phyloP scores from a whole-genome alignment of 2,888 invertebrate species.

The Oscheius onirici region DNA sequence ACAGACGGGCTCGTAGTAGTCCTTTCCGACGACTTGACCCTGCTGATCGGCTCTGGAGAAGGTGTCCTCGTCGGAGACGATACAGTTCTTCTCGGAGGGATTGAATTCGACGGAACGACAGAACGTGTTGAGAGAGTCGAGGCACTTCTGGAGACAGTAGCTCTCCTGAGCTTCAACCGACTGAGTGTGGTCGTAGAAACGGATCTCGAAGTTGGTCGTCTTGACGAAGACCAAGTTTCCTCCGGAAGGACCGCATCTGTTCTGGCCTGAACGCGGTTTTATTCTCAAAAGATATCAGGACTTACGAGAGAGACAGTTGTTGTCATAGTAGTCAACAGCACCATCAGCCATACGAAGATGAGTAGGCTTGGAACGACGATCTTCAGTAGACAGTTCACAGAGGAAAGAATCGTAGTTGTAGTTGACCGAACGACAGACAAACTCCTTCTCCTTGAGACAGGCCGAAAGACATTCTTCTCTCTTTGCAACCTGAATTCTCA shows the following conservation, averaged over 20 bases:
- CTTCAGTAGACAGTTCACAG: slow-evolving; percentile 75
- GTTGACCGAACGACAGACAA: slow-evolving; percentile 75
- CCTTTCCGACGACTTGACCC: slow-evolving; percentile 69
- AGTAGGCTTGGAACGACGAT: slow-evolving; percentile 74
- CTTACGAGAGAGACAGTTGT: slow-evolving; percentile 75
- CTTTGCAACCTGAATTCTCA: slow-evolving; percentile 70
- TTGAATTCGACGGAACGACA: slow-evolving; percentile 71
- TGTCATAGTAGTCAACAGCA: slow-evolving; percentile 76
- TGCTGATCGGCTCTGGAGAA: slow-evolving; percentile 72
- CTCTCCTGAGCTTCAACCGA: slow-evolving; percentile 71
- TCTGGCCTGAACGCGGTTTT: slow-evolving; percentile 60
- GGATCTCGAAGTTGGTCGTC: slow-evolving; percentile 71
- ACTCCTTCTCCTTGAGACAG: slow-evolving; percentile 74
- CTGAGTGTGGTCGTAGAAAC: slow-evolving; percentile 71
- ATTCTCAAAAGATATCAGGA: neutral
- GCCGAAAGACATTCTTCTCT: slow-evolving; percentile 75
- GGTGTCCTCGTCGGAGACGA: slow-evolving; percentile 71
- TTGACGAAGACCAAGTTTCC: slow-evolving; percentile 71
- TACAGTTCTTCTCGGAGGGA: slow-evolving; percentile 71
- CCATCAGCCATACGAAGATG: slow-evolving; percentile 73
- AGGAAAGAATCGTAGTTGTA: slow-evolving; percentile 74
- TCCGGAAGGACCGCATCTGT: slow-evolving; percentile 71
- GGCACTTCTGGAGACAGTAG: slow-evolving; percentile 71
- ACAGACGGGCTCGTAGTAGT: slow-evolving; percentile 72
- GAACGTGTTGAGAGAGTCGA: slow-evolving; percentile 72